Evolutionary conservation across 1,140 invertebrate genomes (phyloP).

Genomic region (Zaprionus camerounensis): DNA sequence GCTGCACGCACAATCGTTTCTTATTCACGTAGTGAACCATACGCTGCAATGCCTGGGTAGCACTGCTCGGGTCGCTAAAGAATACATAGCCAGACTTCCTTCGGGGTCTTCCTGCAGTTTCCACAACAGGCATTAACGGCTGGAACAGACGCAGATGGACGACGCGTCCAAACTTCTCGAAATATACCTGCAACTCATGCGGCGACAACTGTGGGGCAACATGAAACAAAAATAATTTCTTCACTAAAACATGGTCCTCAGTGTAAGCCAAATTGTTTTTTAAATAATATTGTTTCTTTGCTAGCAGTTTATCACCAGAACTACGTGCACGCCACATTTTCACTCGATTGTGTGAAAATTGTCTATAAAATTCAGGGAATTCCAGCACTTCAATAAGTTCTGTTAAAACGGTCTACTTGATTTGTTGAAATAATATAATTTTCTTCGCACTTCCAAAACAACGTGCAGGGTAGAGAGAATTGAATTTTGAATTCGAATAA

Average conservation of each 20-base stretch:
- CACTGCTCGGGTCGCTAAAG: conserved; percentile 38
- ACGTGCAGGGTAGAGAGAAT: too few relatives aligned
- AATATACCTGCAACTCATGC: conserved; percentile 20
- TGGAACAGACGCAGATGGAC: conserved; percentile 24
- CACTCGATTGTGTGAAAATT: too few relatives aligned
- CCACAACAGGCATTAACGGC: too few relatives aligned
- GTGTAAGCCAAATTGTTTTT: conserved; percentile 57
- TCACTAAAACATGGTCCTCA: conserved; percentile 62
- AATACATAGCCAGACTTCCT: conserved; percentile 42
- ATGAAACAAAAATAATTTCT: conserved; percentile 50
- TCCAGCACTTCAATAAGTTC: too few relatives aligned
- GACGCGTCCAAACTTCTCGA: conserved; percentile 49
- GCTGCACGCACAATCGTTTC: conserved; percentile 25
- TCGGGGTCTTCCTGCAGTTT: neutral
- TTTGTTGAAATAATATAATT: neutral
- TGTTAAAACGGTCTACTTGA: neutral
- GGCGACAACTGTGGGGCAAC: conserved; percentile 31
- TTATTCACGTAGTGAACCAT: conserved; percentile 37
- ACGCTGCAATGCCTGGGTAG: conserved; percentile 46
- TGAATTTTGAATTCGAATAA: too few relatives aligned
- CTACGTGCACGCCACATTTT: too few relatives aligned
- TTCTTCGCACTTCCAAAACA: too few relatives aligned
- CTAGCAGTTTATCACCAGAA: neutral
- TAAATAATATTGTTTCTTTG: conserved; percentile 46
- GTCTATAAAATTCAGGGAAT: too few relatives aligned